These are phyloP conservation scores for Marmota monax DNA, from an alignment of 2,113 vertebrate genomes.

Conservation along the genomic window DNA sequence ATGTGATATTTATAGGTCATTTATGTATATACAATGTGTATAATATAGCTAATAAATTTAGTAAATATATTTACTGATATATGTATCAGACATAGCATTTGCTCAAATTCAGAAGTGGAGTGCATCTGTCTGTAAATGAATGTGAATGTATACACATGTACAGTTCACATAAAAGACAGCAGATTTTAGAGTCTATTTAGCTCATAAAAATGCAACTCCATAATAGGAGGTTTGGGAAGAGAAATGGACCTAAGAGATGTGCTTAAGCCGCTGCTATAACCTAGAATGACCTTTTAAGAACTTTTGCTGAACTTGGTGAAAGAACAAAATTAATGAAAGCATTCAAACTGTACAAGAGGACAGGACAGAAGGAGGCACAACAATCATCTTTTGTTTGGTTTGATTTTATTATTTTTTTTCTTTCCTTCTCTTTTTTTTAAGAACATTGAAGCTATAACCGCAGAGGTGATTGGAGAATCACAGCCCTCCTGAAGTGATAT, in stretches of 20 bases:
- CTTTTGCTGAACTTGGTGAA: slow-evolving; percentile 42
- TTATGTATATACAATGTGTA: too few species aligned
- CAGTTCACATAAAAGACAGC: neutral
- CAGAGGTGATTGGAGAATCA: slow-evolving; percentile 67
- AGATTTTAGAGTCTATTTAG: slow-evolving; percentile 40
- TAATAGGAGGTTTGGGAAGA: neutral
- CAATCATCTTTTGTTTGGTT: slow-evolving; percentile 19
- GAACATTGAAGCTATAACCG: neutral
- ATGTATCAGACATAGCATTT: too few species aligned
- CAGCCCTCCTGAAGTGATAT: slow-evolving; percentile 70
- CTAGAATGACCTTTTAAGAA: slow-evolving; percentile 50
- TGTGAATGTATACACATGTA: neutral
- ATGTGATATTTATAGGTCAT: too few species aligned
- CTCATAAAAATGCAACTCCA: slow-evolving; percentile 37
- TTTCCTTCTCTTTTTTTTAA: neutral
- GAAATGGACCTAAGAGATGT: neutral
- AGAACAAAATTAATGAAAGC: slow-evolving; percentile 28
- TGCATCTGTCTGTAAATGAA: neutral
- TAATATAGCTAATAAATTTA: neutral
- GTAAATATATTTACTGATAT: neutral
- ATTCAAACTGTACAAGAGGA: neutral
- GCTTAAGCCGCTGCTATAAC: neutral
- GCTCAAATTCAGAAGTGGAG: too few species aligned
- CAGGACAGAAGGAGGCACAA: neutral
- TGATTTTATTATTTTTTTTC: neutral